A percentile compares a stretch with the other conserved stretches of the same genome.
Conservation (phyloP, 1,140 invertebrate species). For the Sarcophaga bullata region DNA sequence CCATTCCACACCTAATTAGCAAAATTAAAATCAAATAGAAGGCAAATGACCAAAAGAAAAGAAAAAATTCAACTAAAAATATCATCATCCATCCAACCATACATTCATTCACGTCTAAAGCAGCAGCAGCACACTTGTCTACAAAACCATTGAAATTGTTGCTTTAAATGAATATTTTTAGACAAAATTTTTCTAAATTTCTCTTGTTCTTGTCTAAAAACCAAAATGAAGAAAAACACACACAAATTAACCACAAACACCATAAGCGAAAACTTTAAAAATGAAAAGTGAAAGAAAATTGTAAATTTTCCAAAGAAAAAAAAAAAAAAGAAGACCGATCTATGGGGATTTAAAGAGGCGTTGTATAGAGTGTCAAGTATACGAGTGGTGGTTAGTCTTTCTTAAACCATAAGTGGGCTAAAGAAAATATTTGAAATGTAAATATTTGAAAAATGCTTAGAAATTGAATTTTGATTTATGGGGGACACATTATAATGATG, state of each 20-base stretch:
- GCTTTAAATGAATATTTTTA: background rate
- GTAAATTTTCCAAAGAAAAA: background rate
- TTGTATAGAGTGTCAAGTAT: background rate
- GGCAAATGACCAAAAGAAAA: background rate
- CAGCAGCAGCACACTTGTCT: too few relatives aligned
- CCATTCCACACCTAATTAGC: slow-evolving; percentile 7
- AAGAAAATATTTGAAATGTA: too few relatives aligned
- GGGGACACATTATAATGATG: too few relatives aligned
- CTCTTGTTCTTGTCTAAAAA: background rate
- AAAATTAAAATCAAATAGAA: background rate
- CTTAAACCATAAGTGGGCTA: too few relatives aligned
- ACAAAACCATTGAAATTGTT: background rate
- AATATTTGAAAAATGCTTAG: too few relatives aligned
- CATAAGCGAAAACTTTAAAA: background rate
- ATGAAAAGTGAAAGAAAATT: slow-evolving; percentile 3
- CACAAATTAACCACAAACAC: background rate
- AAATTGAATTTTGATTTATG: too few relatives aligned
- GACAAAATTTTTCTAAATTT: background rate
- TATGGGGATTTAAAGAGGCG: background rate
- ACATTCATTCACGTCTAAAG: background rate
- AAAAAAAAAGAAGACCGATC: background rate
- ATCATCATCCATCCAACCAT: background rate
- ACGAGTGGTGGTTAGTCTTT: background rate
- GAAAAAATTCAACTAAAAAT: background rate
- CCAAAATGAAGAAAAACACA: background rate